Percentiles rank a stretch among this genome's conserved stretches.
These are phyloP conservation scores for Drosophila neutralis DNA, from an alignment of 2,888 invertebrate species.

Conservation along the genomic window DNA sequence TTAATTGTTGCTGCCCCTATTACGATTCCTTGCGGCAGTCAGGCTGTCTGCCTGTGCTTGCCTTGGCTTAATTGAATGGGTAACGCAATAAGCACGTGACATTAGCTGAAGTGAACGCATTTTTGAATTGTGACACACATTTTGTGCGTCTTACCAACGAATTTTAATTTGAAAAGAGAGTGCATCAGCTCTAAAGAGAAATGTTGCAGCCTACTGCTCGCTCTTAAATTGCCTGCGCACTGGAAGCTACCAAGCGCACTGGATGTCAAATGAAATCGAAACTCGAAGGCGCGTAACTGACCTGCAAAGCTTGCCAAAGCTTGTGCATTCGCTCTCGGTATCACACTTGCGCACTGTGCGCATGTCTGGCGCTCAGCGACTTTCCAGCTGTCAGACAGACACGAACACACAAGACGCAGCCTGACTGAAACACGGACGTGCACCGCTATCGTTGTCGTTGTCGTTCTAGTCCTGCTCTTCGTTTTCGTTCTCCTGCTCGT, in stretches of 20 bases:
- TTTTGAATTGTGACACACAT: slow-evolving; percentile 59
- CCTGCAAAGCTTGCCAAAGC: slow-evolving; percentile 60
- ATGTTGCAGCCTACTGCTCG: slow-evolving; percentile 10
- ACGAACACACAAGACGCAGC: slow-evolving; percentile 32
- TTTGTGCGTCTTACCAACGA: slow-evolving; percentile 18
- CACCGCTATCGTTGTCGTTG: slow-evolving; percentile 19
- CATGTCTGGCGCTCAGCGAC: slow-evolving; percentile 39
- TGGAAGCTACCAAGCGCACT: slow-evolving; percentile 31
- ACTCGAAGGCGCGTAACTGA: slow-evolving; percentile 47
- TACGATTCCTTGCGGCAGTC: slow-evolving; percentile 1
- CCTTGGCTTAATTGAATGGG: slow-evolving; percentile 54
- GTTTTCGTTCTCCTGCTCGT: slow-evolving; percentile 27
- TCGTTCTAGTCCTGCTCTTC: slow-evolving; percentile 15
- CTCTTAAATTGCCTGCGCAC: slow-evolving; percentile 41
- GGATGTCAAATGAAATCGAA: slow-evolving; percentile 60
- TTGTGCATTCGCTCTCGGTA: slow-evolving; percentile 18
- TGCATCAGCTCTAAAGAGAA: slow-evolving; percentile 33
- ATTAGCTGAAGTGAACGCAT: slow-evolving; percentile 59
- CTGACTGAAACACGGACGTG: slow-evolving; percentile 25
- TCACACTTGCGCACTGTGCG: slow-evolving; percentile 31
- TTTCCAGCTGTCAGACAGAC: slow-evolving; percentile 67
- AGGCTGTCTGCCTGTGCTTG: slow-evolving; percentile 9
- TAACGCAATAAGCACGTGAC: slow-evolving; percentile 71
- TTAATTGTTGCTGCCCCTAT: slow-evolving; percentile 20
- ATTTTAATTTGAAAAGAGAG: slow-evolving; percentile 10